Base-by-base conservation (phyloP, 2,113 vertebrate species). In the Chrysemys picta region DNA sequence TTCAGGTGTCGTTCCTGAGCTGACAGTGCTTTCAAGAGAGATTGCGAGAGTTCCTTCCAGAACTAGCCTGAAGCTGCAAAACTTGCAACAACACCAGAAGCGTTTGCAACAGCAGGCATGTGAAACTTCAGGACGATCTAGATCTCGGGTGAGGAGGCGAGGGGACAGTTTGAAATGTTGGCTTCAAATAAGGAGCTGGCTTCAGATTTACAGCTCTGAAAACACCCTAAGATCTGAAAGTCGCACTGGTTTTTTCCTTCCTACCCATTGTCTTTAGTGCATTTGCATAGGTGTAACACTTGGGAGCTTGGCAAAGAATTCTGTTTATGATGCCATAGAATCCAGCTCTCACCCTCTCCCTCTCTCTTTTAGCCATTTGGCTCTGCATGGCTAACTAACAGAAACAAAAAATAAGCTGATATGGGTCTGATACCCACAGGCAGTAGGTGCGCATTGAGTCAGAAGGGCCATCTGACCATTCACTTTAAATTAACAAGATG, bases 261-360 rank as follows among this genome's bases (percentile, higher is more conserved):
- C 29, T 10, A 82, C 53, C 80, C 81, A 42, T 80, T 52, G 84
- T n/a, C 57, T 45, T 78, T 47, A 54, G 65, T 31, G 69, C 22
- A n/a, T 29, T 69, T 56, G 83, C n/a, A 53, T 38, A 49, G 56
- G 6, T 25, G 9, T 6, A 56, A 31, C 79, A 42, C 35, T 38
- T 38, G 31, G 29, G 69, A 56, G 13, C 27, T 59, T 31, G 12
- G 22, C 49, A 88, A 83, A 29, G 3, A 3, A 29, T 47, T 83
- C n/a, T 5, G n/a, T 38, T 31, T 42, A 21, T 38, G 54, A 83
- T 27, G 56, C 47, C 65, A 24, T 3, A 62, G 13, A 62, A 56
- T 9, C 62, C 54, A 0, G 49, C 49, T 49, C 49, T 49, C 49
- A 4, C 11, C 10, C 10, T 0, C n/a, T 76, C 0, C 0, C 29